Percentiles rank a stretch among this genome's conserved stretches.
Evolutionary conservation across 53 echinoderm and acorn worm species (phyloP).

Genomic region (Patiria pectinifera): DNA sequence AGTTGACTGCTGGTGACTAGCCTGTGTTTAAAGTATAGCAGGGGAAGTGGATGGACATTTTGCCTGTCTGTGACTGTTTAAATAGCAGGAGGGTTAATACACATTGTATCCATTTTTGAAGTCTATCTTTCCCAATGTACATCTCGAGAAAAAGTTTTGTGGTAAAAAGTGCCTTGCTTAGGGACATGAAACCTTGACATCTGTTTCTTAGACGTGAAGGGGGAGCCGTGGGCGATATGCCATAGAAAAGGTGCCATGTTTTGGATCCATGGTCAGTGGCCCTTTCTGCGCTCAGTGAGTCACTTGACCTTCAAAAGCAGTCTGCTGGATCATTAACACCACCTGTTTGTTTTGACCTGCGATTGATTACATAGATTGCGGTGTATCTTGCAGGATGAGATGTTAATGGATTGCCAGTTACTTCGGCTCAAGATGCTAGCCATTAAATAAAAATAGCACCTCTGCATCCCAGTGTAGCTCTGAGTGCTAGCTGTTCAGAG

Average conservation of each 20-base stretch:
- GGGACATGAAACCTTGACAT: not conserved
- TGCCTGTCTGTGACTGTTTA: too few species aligned
- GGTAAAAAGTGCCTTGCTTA: not conserved
- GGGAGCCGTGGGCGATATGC: not conserved
- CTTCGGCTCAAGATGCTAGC: not conserved
- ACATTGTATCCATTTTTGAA: too few species aligned
- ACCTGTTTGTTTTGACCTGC: conserved; percentile 9
- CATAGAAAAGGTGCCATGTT: not conserved
- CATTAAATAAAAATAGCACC: not conserved
- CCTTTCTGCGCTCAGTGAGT: not conserved
- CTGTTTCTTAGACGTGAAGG: not conserved
- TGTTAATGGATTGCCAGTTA: not conserved
- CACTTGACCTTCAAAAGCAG: conserved; percentile 22
- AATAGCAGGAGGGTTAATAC: too few species aligned
- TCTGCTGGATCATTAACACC: not conserved
- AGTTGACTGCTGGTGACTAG: too few species aligned
- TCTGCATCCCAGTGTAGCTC: not conserved
- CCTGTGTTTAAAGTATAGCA: too few species aligned
- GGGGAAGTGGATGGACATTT: too few species aligned
- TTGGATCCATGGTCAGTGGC: not conserved
- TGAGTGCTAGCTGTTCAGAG: not conserved
- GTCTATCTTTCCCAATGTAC: not conserved
- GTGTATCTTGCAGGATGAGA: not conserved
- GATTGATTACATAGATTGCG: not conserved
- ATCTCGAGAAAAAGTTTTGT: not conserved